Conservation (phyloP, 2,797 vertebrate genomes). For the Rhodeus uyekii region DNA sequence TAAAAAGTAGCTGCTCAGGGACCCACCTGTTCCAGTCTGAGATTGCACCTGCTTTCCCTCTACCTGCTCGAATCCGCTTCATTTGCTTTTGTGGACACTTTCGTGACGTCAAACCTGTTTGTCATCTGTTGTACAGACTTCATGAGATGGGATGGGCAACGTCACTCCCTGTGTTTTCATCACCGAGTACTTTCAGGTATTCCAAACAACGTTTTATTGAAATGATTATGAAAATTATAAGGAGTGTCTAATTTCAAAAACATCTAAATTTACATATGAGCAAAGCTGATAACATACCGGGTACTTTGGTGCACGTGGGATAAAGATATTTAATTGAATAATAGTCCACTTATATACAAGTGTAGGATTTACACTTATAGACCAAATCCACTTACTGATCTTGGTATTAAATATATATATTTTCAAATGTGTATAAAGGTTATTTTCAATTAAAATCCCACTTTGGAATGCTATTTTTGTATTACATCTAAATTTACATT, state of each 20-base stretch:
- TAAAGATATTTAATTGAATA: background rate
- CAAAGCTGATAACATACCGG: background rate
- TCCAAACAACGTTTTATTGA: background rate
- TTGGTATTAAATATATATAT: background rate
- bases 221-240: background rate
- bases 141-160: conserved; percentile 8
- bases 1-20: background rate
- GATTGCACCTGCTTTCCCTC: conserved; percentile 40
- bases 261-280: background rate
- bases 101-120: conserved; percentile 24
- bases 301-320: background rate
- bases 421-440: no score
- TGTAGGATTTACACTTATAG: background rate
- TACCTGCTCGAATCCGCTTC: background rate
- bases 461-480: background rate
- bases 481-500: background rate
- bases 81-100: conserved; percentile 28
- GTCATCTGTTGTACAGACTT: background rate
- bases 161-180: conserved; percentile 8
- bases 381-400: background rate
- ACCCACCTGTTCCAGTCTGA: conserved; percentile 36
- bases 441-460: background rate
- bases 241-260: background rate
- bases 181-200: background rate
- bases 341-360: background rate